Percentiles rank a stretch among this genome's conserved stretches.
phyloP scores from a whole-genome alignment of 2,113 vertebrate genomes.

The Bos taurus region ARS-UCD2.0 NC_037343.1:31366001-31366500 shows the following conservation, averaged over 20 bases:
- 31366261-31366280: conserved; percentile 40
- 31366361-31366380: not conserved
- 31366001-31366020: conserved; percentile 52
- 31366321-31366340: conserved; percentile 37
- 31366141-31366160: conserved; percentile 15
- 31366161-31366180: conserved; percentile 18
- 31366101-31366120: conserved; percentile 12
- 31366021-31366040: conserved; percentile 22
- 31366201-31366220: not conserved
- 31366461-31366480: not conserved
- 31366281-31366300: conserved; percentile 16
- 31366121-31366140: not conserved
- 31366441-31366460: not conserved
- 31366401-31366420: not conserved
- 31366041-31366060: conserved; percentile 53
- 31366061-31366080: conserved; percentile 53
- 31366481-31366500: not conserved
- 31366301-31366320: conserved; percentile 42
- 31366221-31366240: conserved; percentile 55
- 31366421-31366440: not conserved
- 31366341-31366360: conserved; percentile 36
- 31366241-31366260: conserved; percentile 55
- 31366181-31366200: not conserved
- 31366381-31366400: not conserved
- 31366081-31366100: conserved; percentile 12